Percentiles rank a stretch among this genome's conserved stretches.
These are phyloP conservation scores for Catharus minimus DNA, from an alignment of 2,113 vertebrate species.

Conservation along the genomic window DNA sequence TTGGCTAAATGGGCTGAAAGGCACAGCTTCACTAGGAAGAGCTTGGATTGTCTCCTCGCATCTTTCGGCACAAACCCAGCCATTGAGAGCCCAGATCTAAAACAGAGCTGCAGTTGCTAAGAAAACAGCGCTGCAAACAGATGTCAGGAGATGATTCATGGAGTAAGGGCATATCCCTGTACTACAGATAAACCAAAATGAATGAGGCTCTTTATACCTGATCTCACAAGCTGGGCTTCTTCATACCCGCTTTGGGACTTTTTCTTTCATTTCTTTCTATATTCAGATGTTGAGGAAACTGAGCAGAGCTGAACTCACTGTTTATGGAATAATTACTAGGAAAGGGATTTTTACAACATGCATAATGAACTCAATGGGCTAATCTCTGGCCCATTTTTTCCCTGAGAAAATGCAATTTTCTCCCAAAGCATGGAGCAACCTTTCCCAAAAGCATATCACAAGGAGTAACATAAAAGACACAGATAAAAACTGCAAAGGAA, in stretches of 20 bases:
- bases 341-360: not conserved
- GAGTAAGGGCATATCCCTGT: slow-evolving; percentile 9
- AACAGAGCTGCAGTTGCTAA: slow-evolving; percentile 61
- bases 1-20: slow-evolving; percentile 10
- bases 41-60: not conserved
- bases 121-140: slow-evolving; percentile 64
- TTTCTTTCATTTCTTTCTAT: not conserved
- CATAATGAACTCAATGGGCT: not conserved
- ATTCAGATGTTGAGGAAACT: not conserved
- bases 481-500: not conserved
- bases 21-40: not conserved
- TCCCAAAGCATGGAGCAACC: not conserved
- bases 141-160: slow-evolving; percentile 66
- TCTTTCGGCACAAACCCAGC: not conserved
- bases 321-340: slow-evolving; percentile 42
- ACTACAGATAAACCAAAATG: slow-evolving; percentile 54
- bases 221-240: slow-evolving; percentile 28
- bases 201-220: slow-evolving; percentile 53
- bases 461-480: not conserved
- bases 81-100: slow-evolving; percentile 57
- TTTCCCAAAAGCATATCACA: not conserved
- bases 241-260: not conserved
- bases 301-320: not conserved
- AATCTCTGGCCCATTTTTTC: not conserved
- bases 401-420: slow-evolving; percentile 2